These are phyloP conservation scores for Brotogeris chrysoptera DNA, from an alignment of 2,797 vertebrate genomes.

Conservation along the genomic window DNA sequence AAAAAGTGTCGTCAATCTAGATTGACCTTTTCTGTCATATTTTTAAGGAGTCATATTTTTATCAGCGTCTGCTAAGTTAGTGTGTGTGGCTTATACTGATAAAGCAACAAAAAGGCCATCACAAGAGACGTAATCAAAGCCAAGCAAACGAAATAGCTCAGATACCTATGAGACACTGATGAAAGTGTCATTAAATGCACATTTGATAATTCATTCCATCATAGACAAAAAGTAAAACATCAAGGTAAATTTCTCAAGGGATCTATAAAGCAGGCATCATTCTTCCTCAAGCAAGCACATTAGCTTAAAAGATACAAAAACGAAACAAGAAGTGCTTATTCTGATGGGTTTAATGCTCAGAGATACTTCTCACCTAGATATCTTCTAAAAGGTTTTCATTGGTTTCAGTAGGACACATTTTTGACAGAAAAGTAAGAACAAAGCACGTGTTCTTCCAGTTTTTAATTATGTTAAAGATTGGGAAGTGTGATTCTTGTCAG, in stretches of 20 bases:
- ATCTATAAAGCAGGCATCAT: neutral
- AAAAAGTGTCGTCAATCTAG: neutral
- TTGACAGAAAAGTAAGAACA: neutral
- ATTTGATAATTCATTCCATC: slow-evolving; percentile 36
- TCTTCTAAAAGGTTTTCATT: neutral
- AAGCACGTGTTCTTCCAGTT: neutral
- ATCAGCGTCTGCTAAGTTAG: neutral
- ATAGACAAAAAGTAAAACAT: slow-evolving; percentile 22
- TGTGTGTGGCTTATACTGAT: slow-evolving; percentile 19
- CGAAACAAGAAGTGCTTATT: neutral
- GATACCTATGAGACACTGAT: neutral
- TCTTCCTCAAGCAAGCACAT: neutral
- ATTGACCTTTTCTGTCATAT: neutral
- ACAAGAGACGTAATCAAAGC: slow-evolving; percentile 26
- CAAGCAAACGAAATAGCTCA: neutral
- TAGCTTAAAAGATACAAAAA: neutral
- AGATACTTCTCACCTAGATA: neutral
- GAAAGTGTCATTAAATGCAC: slow-evolving; percentile 31
- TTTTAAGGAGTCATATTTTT: neutral
- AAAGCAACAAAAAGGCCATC: slow-evolving; percentile 30
- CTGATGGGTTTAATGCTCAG: neutral
- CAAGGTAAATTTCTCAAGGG: slow-evolving; percentile 31
- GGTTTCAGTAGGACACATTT: neutral
- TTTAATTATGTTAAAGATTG: neutral
- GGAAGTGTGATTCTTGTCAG: neutral